A percentile compares a stretch with the other conserved stretches of the same genome.
These are phyloP conservation scores for Xiphydria camelus DNA, from an alignment of 2,888 invertebrate species.

Conservation along the genomic window DNA sequence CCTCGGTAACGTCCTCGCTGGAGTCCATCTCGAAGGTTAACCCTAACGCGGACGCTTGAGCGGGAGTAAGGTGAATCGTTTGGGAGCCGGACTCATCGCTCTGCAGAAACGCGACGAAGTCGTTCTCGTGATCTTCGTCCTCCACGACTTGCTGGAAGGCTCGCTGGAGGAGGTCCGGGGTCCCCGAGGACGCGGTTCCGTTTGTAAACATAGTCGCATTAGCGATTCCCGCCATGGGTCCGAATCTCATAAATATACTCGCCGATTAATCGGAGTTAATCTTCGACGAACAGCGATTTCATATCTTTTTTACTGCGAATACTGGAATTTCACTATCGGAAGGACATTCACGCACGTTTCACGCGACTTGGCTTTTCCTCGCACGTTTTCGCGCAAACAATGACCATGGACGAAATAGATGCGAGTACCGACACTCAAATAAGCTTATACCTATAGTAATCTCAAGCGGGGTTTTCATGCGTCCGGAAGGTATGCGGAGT, in stretches of 20 bases:
- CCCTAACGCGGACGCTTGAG: conserved; percentile 52
- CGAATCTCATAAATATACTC: background rate
- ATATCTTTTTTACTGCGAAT: background rate
- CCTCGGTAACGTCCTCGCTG: conserved; percentile 27
- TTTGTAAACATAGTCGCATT: conserved; percentile 46
- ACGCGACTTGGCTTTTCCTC: conserved; percentile 6
- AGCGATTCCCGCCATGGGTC: conserved; percentile 37
- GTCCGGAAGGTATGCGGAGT: too few relatives aligned
- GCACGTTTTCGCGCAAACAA: conserved; percentile 41
- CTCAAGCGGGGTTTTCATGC: too few relatives aligned
- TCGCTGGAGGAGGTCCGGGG: conserved; percentile 48
- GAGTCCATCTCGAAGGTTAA: conserved; percentile 48
- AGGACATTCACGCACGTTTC: conserved; percentile 3
- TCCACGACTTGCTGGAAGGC: conserved; percentile 50
- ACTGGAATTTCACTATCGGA: background rate
- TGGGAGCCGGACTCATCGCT: conserved; percentile 45
- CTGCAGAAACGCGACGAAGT: conserved; percentile 49
- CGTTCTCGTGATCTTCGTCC: conserved; percentile 41
- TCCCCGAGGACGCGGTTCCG: conserved; percentile 35
- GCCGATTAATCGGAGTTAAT: background rate
- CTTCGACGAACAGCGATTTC: background rate
- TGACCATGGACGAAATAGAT: too few relatives aligned
- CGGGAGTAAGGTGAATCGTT: conserved; percentile 51
- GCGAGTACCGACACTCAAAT: too few relatives aligned
- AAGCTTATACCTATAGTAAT: too few relatives aligned